A percentile compares a stretch with the other conserved stretches of the same genome.
Conservation (phyloP, 2,888 invertebrate species). For the Noctua janthe region DNA sequence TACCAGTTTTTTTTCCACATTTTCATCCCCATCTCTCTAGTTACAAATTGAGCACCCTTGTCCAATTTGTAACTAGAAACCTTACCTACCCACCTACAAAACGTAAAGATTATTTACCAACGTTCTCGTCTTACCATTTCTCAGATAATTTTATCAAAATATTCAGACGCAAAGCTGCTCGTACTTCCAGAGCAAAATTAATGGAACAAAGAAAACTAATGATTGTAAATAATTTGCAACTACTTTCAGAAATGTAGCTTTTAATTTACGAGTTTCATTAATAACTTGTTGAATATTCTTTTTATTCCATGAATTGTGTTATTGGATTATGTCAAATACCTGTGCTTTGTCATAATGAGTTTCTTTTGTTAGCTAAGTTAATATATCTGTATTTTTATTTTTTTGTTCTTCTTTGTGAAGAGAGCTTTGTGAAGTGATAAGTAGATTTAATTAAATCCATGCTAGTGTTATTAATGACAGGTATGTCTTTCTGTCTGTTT, state of each 20-base stretch:
- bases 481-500: background rate
- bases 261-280: slow-evolving; percentile 20
- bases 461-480: background rate
- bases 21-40: slow-evolving; percentile 11
- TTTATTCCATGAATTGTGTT: slow-evolving; percentile 17
- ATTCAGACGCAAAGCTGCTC: slow-evolving; percentile 19
- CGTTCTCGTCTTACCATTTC: slow-evolving; percentile 18
- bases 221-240: slow-evolving; percentile 48
- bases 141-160: slow-evolving; percentile 55
- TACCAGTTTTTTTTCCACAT: slow-evolving; percentile 18
- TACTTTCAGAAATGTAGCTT: slow-evolving; percentile 22
- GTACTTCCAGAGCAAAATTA: slow-evolving; percentile 39
- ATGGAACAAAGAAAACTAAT: slow-evolving; percentile 37
- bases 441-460: slow-evolving; percentile 36
- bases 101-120: slow-evolving; percentile 49
- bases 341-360: slow-evolving; percentile 23
- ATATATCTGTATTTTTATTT: slow-evolving; percentile 31
- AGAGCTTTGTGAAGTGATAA: slow-evolving; percentile 11
- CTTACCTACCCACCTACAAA: slow-evolving; percentile 44
- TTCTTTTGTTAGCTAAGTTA: slow-evolving; percentile 32
- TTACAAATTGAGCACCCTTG: slow-evolving; percentile 35
- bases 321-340: slow-evolving; percentile 20
- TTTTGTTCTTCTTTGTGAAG: slow-evolving; percentile 7
- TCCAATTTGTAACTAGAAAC: slow-evolving; percentile 53
- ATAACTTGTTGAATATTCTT: slow-evolving; percentile 24